A percentile compares a stretch with the other conserved stretches of the same genome.
phyloP scores from a whole-genome alignment of 1,140 invertebrate species.

The Thalassaphorura encarpata region DNA sequence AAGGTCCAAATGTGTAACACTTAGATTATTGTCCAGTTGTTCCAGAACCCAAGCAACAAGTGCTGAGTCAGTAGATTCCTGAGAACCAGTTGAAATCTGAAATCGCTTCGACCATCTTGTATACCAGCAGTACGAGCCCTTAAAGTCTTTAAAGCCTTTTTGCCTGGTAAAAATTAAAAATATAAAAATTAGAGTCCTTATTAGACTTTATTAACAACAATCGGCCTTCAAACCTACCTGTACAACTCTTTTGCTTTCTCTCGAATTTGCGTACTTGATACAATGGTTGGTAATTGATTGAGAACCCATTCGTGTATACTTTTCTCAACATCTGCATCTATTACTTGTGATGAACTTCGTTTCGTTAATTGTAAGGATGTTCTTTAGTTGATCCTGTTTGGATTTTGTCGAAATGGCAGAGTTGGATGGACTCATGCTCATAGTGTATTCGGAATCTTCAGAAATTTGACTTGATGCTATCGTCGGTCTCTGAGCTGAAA shows the following conservation, averaged over 20 bases:
- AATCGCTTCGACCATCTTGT: constrained; percentile 21
- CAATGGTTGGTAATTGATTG: not conserved
- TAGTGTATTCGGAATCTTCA: too few species aligned
- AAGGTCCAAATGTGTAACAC: constrained; percentile 15
- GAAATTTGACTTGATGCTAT: too few species aligned
- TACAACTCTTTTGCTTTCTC: not conserved
- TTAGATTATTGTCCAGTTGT: constrained; percentile 17
- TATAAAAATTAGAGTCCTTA: not conserved
- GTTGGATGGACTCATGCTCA: too few species aligned
- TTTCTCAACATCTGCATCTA: not conserved
- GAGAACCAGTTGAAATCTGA: not conserved
- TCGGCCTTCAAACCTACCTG: not conserved
- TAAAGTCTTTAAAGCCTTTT: constrained; percentile 15
- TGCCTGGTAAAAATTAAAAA: not conserved
- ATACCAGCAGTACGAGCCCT: constrained; percentile 32
- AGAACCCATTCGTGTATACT: not conserved
- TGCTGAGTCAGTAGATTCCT: constrained; percentile 12
- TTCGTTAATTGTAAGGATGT: not conserved
- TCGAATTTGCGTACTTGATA: not conserved
- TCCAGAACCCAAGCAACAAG: constrained; percentile 26
- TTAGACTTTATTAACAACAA: not conserved
- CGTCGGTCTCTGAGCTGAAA: too few species aligned
- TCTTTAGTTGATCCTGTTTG: too few species aligned
- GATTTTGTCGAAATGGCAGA: too few species aligned
- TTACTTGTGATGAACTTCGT: not conserved